Conservation (phyloP, 2,797 vertebrate species). For the Myiotriccus ornatus region DNA sequence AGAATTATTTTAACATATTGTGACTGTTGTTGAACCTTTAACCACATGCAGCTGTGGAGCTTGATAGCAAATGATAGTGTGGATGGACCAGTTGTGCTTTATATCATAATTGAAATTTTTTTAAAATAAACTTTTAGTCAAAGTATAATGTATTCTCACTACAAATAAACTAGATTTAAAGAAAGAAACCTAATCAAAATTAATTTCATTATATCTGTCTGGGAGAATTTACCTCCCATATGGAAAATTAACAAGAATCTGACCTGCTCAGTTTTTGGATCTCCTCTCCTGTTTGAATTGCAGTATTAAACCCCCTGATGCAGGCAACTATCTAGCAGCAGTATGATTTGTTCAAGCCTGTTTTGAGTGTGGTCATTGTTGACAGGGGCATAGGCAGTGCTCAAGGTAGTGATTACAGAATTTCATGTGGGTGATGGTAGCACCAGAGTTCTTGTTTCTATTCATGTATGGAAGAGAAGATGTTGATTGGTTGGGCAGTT, state of each 20-base stretch:
- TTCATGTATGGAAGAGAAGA: neutral
- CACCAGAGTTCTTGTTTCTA: neutral
- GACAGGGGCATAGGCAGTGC: neutral
- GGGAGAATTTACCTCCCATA: neutral
- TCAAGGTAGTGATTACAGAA: neutral
- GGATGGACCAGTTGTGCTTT: neutral
- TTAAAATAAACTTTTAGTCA: neutral
- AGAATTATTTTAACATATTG: neutral
- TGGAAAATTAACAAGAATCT: neutral
- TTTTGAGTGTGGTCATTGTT: neutral
- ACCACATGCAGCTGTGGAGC: neutral
- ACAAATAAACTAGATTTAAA: neutral
- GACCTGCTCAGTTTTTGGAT: neutral
- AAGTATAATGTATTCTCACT: neutral
- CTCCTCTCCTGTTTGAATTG: neutral
- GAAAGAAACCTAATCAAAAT: neutral
- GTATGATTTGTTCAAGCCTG: neutral
- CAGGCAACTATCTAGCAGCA: neutral
- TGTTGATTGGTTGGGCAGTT: neutral
- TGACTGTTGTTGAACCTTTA: neutral
- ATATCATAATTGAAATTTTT: neutral
- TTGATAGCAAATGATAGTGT: neutral
- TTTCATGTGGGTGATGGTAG: neutral
- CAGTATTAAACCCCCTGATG: rapidly evolving
- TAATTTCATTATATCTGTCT: neutral